phyloP scores from a whole-genome alignment of 2,888 invertebrate species.

The Cantharis nigra region DNA sequence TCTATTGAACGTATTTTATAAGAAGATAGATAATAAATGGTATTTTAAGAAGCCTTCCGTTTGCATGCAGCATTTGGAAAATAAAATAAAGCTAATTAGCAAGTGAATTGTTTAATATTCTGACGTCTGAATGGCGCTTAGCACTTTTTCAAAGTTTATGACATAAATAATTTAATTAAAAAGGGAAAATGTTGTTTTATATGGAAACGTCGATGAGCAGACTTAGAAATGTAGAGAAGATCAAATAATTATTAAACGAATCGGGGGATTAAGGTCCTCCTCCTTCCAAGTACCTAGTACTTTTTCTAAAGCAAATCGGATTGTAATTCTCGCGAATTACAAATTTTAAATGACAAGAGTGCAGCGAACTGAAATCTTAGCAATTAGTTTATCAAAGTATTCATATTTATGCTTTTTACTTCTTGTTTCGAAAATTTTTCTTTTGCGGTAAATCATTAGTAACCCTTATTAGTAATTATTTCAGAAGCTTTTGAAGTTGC shows the following conservation, averaged over 20 bases:
- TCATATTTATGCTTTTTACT: conserved; percentile 52
- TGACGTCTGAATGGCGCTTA: background rate
- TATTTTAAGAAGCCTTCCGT: conserved; percentile 14
- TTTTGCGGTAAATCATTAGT: conserved; percentile 55
- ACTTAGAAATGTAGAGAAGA: conserved; percentile 38
- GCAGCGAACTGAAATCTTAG: conserved; percentile 56
- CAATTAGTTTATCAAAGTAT: conserved; percentile 57
- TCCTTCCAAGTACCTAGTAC: conserved; percentile 46
- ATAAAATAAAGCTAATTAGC: conserved; percentile 10
- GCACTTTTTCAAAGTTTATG: background rate
- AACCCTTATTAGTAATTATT: conserved; percentile 56
- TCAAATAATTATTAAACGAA: conserved; percentile 51
- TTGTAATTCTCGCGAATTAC: conserved; percentile 49
- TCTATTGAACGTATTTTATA: conserved; percentile 20
- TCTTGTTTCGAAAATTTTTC: conserved; percentile 50
- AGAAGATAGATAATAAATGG: conserved; percentile 28
- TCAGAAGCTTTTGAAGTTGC: conserved; percentile 49
- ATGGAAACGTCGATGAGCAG: conserved; percentile 20
- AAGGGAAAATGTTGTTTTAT: conserved; percentile 15
- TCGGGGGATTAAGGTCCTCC: conserved; percentile 50
- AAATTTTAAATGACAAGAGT: conserved; percentile 49
- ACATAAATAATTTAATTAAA: background rate
- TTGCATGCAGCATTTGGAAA: conserved; percentile 3
- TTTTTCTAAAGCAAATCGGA: conserved; percentile 50
- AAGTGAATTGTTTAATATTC: conserved; percentile 11